Percentiles rank a stretch among this genome's conserved stretches.
phyloP scores from a whole-genome alignment of 2,888 invertebrate genomes.

The Limnephilus rhombicus region DNA sequence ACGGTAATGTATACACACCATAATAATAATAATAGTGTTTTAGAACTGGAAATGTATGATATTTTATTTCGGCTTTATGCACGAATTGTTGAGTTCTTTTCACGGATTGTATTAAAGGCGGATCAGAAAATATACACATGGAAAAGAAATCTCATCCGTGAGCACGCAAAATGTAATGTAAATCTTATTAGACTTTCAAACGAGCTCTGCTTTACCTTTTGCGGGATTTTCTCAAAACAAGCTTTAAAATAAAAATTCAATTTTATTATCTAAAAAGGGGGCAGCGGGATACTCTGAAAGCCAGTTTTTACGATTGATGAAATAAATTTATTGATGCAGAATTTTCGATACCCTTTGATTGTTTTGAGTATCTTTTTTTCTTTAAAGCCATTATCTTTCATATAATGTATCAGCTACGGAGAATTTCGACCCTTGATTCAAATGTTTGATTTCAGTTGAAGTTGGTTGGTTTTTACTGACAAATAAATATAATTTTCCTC shows the following conservation, averaged over 20 bases:
- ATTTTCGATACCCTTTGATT: background rate
- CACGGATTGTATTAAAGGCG: background rate
- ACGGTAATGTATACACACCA: background rate
- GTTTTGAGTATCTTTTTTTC: too few relatives aligned
- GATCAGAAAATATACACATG: constrained; percentile 33
- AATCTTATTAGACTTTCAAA: constrained; percentile 31
- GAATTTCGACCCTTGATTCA: background rate
- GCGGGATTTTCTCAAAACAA: background rate
- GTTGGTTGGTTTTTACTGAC: too few relatives aligned
- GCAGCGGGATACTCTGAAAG: background rate
- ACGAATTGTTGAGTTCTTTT: background rate
- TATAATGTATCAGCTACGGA: background rate
- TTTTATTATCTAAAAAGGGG: background rate
- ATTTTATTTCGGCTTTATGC: background rate
- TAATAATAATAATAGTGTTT: background rate
- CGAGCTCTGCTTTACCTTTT: background rate
- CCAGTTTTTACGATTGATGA: background rate
- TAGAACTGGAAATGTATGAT: background rate
- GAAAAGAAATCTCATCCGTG: background rate
- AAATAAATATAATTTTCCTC: too few relatives aligned
- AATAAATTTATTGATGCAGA: background rate
- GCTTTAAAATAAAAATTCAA: background rate
- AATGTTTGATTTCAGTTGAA: background rate
- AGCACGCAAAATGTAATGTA: constrained; percentile 3
- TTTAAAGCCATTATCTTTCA: too few relatives aligned